Evolutionary conservation across 2,113 vertebrate genomes (phyloP).

Genomic region (Pseudolaguvia tuberculata): DNA sequence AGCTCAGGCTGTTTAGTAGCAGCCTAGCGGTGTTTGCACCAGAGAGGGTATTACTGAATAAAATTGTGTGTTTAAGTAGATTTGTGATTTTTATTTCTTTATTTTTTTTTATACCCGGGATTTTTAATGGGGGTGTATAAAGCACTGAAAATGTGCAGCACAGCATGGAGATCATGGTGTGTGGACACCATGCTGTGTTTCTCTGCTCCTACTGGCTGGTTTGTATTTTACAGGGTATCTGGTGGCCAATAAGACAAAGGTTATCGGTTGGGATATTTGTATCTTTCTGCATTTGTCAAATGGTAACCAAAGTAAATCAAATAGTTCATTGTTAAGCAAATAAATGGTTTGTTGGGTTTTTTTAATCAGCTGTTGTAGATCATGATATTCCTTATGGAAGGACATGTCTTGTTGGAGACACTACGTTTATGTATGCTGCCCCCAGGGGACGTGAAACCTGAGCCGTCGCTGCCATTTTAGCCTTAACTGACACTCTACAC

Average conservation of each 20-base stretch:
- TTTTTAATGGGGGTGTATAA: constrained; percentile 13
- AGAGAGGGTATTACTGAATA: too few relatives aligned
- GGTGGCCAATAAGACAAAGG: neutral
- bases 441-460: constrained; percentile 60
- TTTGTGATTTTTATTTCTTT: too few relatives aligned
- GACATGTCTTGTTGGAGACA: constrained; percentile 23
- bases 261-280: neutral
- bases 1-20: constrained; percentile 5
- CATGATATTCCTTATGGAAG: neutral
- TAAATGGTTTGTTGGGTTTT: neutral
- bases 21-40: constrained; percentile 25
- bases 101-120: neutral
- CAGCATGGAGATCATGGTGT: neutral
- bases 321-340: neutral
- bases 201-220: neutral
- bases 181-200: neutral
- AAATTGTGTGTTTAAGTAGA: neutral
- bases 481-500: constrained; percentile 19
- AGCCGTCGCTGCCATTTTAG: constrained; percentile 60
- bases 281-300: neutral
- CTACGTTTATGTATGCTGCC: constrained; percentile 51
- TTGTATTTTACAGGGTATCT: neutral
- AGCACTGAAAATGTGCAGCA: neutral
- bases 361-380: neutral
- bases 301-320: neutral